Conservation (phyloP, 1,140 invertebrate genomes). For the Cephus cinctus region DNA sequence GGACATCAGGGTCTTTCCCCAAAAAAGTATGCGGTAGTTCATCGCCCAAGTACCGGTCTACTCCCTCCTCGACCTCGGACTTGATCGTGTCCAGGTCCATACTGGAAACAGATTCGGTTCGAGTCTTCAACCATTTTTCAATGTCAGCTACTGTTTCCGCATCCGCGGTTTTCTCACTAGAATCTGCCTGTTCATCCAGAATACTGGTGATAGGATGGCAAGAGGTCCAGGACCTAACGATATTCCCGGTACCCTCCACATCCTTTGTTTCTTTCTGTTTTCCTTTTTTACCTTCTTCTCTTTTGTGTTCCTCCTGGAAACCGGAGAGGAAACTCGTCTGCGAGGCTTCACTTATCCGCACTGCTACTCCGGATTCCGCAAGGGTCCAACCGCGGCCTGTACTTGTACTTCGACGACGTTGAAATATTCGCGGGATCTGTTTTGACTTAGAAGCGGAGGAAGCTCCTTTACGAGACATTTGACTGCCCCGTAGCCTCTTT, state of each 20-base stretch:
- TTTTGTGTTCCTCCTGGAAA: conserved; percentile 9
- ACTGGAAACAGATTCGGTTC: conserved; percentile 33
- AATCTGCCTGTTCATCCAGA: neutral
- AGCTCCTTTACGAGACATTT: conserved; percentile 41
- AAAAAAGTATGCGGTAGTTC: conserved; percentile 34
- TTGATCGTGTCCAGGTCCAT: conserved; percentile 39
- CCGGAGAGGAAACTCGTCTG: conserved; percentile 6
- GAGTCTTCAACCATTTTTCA: conserved; percentile 46
- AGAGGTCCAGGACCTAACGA: conserved; percentile 5
- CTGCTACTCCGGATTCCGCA: conserved; percentile 1
- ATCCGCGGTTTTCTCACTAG: conserved; percentile 13
- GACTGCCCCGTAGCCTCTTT: conserved; percentile 17
- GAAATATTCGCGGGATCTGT: conserved; percentile 35
- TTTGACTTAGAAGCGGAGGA: conserved; percentile 31
- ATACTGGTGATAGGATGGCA: conserved; percentile 2
- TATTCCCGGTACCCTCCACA: neutral
- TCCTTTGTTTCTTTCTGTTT: conserved; percentile 1
- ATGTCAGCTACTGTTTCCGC: conserved; percentile 37
- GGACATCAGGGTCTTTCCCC: conserved; percentile 31
- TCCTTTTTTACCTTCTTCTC: conserved; percentile 15
- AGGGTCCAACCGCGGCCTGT: conserved; percentile 6
- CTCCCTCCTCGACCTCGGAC: conserved; percentile 24
- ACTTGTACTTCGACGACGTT: conserved; percentile 24
- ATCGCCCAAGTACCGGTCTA: conserved; percentile 33
- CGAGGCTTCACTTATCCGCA: neutral